Conservation (phyloP, 2,797 vertebrate genomes). For the Clarias pachynema region DNA sequence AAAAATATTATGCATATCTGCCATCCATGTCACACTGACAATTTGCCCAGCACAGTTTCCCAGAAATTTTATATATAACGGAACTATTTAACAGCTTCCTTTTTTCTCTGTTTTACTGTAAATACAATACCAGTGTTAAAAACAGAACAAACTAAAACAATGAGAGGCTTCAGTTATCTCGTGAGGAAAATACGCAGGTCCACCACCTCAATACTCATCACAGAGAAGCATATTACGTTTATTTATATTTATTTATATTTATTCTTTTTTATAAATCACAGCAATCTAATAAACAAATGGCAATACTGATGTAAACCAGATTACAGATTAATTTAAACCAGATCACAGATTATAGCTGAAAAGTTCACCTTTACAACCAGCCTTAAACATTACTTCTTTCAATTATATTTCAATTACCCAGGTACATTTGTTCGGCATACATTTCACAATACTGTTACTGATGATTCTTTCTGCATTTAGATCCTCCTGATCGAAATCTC, state of each 20-base stretch:
- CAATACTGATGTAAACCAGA: not conserved
- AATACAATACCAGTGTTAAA: not conserved
- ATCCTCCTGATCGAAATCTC: slow-evolving; percentile 39
- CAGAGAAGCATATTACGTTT: not conserved
- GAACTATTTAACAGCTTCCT: not conserved
- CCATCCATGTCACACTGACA: not conserved
- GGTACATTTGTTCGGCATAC: slow-evolving; percentile 61
- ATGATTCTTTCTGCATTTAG: slow-evolving; percentile 16
- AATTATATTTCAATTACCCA: slow-evolving; percentile 50
- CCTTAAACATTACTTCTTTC: not conserved
- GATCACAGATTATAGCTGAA: no score
- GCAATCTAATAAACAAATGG: not conserved
- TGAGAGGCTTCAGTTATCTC: not conserved
- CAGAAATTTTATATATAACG: not conserved
- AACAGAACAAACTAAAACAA: slow-evolving; percentile 5
- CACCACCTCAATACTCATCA: not conserved
- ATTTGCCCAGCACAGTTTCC: not conserved
- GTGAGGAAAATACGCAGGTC: not conserved
- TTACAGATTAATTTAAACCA: no score
- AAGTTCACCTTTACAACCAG: no score
- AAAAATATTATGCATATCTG: not conserved
- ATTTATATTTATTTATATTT: no score
- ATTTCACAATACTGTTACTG: slow-evolving; percentile 37
- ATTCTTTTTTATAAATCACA: not conserved
- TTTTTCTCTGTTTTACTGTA: not conserved